Base-by-base conservation (phyloP, 2,797 vertebrate genomes). In the Anguilla pacifica region DNA sequence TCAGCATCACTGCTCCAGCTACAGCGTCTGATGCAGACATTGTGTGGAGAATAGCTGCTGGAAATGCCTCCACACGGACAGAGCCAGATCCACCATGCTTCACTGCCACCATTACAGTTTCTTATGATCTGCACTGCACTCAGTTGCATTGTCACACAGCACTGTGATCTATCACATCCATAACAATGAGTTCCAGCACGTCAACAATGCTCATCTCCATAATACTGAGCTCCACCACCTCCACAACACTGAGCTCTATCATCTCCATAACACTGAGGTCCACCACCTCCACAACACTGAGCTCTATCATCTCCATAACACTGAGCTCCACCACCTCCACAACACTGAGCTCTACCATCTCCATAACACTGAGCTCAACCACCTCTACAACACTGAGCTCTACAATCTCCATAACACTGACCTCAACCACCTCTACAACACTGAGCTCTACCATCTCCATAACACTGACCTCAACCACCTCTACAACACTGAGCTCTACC, bases 331-430 rank as follows among this genome's bases (percentile, higher is more conserved):
- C 53, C 43, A 43, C 57, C 83, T 74, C 84, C 67, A 89, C 31
- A 43, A 49, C 85, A 85, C 7, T 85, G 72, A 61, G 85, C 79
- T 79, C 88, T 53, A 87, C 86, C 85, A 88, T 51, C 77, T 6
- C 88, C 86, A 90, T 83, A 49, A 92, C 91, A 92, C 90, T 90
- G 87, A 91, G 91, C 46, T 92, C 91, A 90, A 87, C 90, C 89
- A 92, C 92, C 93, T 57, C 93, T 93, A 89, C 28, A 46, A 79
- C 67, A 90, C 84, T 87, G 85, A 79, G 46, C 89, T 89, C 83
- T 43, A 91, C 88, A 85, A 86, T 87, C 57, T 90, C 86, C 89
- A 86, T 88, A 17, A 4, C 67, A 85, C 84, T 91, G 92, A 94
- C 92, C 93, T 93, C 92, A 89, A 90, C 19, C 55, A 57, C 13